A percentile compares a stretch with the other conserved stretches of the same genome.
phyloP scores from a whole-genome alignment of 2,888 invertebrate species.

The Aleiodes alternator region DNA sequence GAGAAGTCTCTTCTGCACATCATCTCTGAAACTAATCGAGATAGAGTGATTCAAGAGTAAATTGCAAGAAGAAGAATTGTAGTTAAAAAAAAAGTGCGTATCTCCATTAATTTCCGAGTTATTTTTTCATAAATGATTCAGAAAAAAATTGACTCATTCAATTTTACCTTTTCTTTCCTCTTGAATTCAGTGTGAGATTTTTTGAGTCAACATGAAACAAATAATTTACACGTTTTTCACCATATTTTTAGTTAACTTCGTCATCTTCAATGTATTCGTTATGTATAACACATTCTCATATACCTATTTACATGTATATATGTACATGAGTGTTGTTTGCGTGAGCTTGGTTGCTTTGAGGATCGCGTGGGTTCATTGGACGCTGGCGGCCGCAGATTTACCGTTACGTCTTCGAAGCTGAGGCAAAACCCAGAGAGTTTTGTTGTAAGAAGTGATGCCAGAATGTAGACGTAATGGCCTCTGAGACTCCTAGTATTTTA shows the following conservation, averaged over 20 bases:
- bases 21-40: too few relatives aligned
- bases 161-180: not conserved
- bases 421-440: conserved; percentile 60
- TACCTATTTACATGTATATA: conserved; percentile 44
- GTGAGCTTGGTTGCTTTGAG: conserved; percentile 52
- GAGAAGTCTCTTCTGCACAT: too few relatives aligned
- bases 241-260: conserved; percentile 26
- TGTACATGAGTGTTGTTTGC: conserved; percentile 40
- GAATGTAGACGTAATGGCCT: conserved; percentile 31
- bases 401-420: conserved; percentile 74
- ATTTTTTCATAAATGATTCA: too few relatives aligned
- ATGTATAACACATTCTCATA: conserved; percentile 38
- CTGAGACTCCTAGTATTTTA: not conserved
- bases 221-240: conserved; percentile 25
- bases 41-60: too few relatives aligned
- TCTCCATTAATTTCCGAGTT: conserved; percentile 7
- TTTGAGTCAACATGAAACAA: not conserved
- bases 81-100: not conserved
- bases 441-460: conserved; percentile 12
- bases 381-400: conserved; percentile 75
- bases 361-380: conserved; percentile 75
- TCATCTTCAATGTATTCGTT: conserved; percentile 33
- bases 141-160: too few relatives aligned
- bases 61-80: too few relatives aligned
- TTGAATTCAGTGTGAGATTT: not conserved